These are phyloP conservation scores for Scylla paramamosain DNA, from an alignment of 1,140 invertebrate genomes.

Conservation along the genomic window DNA sequence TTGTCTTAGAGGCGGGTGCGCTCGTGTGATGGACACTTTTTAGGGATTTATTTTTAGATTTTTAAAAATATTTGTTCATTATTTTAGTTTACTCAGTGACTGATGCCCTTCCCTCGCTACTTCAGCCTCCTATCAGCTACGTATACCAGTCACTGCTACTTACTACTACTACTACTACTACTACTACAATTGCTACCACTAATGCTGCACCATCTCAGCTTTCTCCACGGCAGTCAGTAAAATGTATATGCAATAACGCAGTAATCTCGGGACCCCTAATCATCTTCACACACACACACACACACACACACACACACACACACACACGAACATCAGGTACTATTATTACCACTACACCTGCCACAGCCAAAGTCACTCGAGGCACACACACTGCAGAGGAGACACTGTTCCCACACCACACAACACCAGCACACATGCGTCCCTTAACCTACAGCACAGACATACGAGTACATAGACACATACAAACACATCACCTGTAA, in stretches of 20 bases:
- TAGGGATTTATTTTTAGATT: not conserved
- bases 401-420: not conserved
- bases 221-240: not conserved
- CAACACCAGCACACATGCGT: not conserved
- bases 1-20: not conserved
- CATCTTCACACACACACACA: constrained; percentile 12
- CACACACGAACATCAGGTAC: not conserved
- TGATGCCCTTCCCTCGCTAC: too few species aligned
- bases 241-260: not conserved
- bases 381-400: not conserved
- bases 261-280: not conserved
- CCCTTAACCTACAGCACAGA: too few species aligned
- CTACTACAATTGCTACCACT: not conserved
- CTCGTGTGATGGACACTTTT: not conserved
- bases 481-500: not conserved
- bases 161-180: not conserved
- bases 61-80: not conserved
- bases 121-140: not conserved
- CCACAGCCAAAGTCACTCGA: not conserved
- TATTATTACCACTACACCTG: not conserved
- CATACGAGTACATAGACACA: not conserved
- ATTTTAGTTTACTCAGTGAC: not conserved
- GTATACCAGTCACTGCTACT: not conserved
- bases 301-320: constrained; percentile 18
- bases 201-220: not conserved